Percentiles rank a stretch among this genome's conserved stretches.
phyloP scores from a whole-genome alignment of 1,140 invertebrate species.

The Apis cerana region DNA sequence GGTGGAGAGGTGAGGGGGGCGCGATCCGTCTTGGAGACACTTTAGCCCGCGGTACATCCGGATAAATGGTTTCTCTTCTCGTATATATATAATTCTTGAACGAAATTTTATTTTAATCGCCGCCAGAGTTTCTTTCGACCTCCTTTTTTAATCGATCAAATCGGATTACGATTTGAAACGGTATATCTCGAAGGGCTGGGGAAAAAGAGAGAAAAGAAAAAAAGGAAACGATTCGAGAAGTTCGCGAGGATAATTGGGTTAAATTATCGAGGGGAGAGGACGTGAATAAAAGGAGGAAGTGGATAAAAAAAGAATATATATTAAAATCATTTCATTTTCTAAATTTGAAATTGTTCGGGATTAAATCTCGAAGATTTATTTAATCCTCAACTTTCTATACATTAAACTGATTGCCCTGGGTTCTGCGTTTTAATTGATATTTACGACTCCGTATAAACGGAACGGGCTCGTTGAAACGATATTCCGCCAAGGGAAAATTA shows the following conservation, averaged over 20 bases:
- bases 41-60: neutral
- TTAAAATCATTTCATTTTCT: neutral
- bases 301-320: too few relatives aligned
- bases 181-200: too few relatives aligned
- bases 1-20: neutral
- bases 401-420: too few relatives aligned
- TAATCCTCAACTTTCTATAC: too few relatives aligned
- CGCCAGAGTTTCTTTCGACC: too few relatives aligned
- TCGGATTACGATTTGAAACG: neutral
- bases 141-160: neutral
- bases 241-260: neutral
- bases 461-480: neutral
- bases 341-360: too few relatives aligned
- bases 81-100: too few relatives aligned
- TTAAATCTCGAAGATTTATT: neutral
- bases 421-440: too few relatives aligned
- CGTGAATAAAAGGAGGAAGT: too few relatives aligned
- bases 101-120: neutral
- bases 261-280: too few relatives aligned
- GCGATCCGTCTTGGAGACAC: constrained; percentile 18
- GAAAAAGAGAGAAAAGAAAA: neutral
- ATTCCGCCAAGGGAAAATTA: too few relatives aligned
- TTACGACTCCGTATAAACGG: neutral
- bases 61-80: constrained; percentile 4
- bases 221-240: neutral